Base-by-base conservation (phyloP, 2,113 vertebrate genomes). In the Laterallus jamaicensis region DNA sequence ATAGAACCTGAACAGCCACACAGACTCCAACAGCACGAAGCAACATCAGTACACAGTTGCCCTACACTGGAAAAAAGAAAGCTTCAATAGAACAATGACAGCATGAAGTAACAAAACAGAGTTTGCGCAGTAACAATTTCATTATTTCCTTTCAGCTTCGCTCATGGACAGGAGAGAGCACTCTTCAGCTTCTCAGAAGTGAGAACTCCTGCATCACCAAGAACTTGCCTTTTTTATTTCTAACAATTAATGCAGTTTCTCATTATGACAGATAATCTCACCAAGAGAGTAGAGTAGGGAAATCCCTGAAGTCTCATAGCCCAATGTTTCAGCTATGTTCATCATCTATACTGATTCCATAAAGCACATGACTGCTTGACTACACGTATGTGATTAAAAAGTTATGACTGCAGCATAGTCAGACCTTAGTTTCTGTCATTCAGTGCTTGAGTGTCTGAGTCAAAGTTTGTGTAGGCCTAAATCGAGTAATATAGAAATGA, bases 1-100 rank as follows among this genome's bases (percentile, higher is more conserved):
- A 95, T 4, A 59, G 52, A 83, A 92, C 49, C 59, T 83, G 79
- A 83, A 93, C 80, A 95, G 76, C 77, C 87, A 75, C 73, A 86
- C 52, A 92, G 77, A 75, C 66, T 88, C 16, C 44, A 92, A 35
- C 69, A 88, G 56, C 86, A 86, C 0, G 1, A 88, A 78, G 59
- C n/a, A 78, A 25, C 10, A 2, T 83, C 59, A 91, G 71, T 59
- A 91, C 60, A 88, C 21, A 42, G 52, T 60, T 0, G 5, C 28
- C 50, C 66, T 79, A 56, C 15, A 17, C 5, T 39, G 67, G 56
- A 84, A 84, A 70, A 86, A 84, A 69, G 20, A 31, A 91, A 87
- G 24, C 62, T 78, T 93, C 88, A 93, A 44, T n/a, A 22, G 39
- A 89, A 55, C 29, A 58, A 21, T 84, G 91, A 79, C 84, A 95